Conservation (phyloP, 1,140 invertebrate genomes). For the Potamilus streckersoni region DNA sequence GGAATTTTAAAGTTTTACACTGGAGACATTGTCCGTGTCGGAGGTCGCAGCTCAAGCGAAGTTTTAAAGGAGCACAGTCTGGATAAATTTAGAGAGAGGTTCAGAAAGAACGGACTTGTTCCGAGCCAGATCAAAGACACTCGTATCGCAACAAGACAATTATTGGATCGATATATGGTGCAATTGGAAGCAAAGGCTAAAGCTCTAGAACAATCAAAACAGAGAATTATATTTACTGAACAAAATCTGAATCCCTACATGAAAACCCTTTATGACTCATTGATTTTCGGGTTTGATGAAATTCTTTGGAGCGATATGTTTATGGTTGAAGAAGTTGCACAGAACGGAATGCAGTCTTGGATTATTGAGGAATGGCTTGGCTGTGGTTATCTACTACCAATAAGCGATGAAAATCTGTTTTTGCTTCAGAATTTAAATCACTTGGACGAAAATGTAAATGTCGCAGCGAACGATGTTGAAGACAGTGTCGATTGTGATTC, state of each 20-base stretch:
- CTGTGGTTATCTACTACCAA: background rate
- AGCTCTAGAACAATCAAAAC: constrained; percentile 35
- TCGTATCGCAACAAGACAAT: constrained; percentile 28
- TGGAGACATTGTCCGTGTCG: constrained; percentile 76
- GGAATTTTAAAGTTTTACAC: constrained; percentile 64
- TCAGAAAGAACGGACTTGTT: constrained; percentile 11
- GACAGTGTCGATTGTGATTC: constrained; percentile 9
- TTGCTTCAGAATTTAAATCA: background rate
- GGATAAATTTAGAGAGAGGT: background rate
- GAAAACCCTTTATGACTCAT: constrained; percentile 8
- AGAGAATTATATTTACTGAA: background rate
- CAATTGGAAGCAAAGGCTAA: constrained; percentile 28
- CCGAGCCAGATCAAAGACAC: constrained; percentile 18
- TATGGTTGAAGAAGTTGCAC: background rate
- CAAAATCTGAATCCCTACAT: background rate
- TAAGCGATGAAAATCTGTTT: constrained; percentile 1
- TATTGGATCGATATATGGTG: constrained; percentile 20
- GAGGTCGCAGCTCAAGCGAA: constrained; percentile 75
- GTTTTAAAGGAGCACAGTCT: constrained; percentile 30
- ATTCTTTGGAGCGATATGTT: too few species aligned
- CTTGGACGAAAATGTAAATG: background rate
- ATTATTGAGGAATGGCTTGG: background rate
- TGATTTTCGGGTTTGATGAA: constrained; percentile 18
- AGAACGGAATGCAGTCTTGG: constrained; percentile 8
- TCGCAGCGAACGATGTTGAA: background rate